Evolutionary conservation across 2,113 vertebrate species (phyloP), one percentile per base, ranked within the genome.

Genomic region (Bujurquina vittata): DNA sequence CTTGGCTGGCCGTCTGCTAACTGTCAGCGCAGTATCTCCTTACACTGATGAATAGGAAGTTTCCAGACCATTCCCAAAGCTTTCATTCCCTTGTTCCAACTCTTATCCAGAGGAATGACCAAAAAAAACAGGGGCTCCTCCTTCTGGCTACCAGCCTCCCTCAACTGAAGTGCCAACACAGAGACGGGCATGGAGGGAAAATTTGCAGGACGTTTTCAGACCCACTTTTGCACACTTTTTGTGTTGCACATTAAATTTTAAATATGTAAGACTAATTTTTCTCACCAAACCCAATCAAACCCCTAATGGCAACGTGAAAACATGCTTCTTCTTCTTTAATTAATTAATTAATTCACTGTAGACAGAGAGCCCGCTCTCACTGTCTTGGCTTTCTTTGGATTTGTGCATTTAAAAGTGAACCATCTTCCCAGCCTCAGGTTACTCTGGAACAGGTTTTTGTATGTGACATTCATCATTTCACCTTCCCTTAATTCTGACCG

Each of bases 11-110:
- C 43, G 80, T 93, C 91, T 85, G 92, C 88, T 93, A 89, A 90
- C 92, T 95, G 94, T 95, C 95, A 95, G 93, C 92, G 86, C 90
- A 84, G 93, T 95, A 95, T 96, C 94, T 95, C 91, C 95, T 95
- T 95, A 91, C 94, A 91, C 90, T 95, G 94, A 95, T 92, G 93
- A 95, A 95, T 94, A 93, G 90, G 92, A 95, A 93, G 90, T 95
- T 95, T 95, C 94, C 94, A 94, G 93, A 90, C 88, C 90, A 88
- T 95, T 94, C 89, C 91, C 91, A 89, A 94, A 94, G 89, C 92
- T 93, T 89, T 87, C 88, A 79, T 90, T 93, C 92, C 90, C 90
- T 88, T 84, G 89, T 92, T 95, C 89, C 91, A 85, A 84, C 55
- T 75, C 87, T 93, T 88, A 93, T 94, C 92, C 88, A 90, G 78